These are phyloP conservation scores for Lordiphosa clarofinis DNA, from an alignment of 1,140 invertebrate species.

Conservation along the genomic window DNA sequence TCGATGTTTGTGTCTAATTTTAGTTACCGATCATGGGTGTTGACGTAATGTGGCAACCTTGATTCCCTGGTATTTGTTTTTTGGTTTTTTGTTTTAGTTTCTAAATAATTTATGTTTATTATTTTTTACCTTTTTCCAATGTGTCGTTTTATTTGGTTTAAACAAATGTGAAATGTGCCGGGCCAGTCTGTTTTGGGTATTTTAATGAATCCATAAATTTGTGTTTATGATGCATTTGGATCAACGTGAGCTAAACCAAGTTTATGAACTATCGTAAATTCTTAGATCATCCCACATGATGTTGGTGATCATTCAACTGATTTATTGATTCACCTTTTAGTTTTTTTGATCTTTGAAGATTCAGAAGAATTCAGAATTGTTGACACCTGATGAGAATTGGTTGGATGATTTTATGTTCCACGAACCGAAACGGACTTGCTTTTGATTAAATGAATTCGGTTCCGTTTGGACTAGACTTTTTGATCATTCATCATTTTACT, in stretches of 20 bases:
- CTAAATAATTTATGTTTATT: slow-evolving; percentile 74
- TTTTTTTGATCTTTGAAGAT: slow-evolving; percentile 28
- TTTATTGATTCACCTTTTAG: slow-evolving; percentile 21
- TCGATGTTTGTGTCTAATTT: slow-evolving; percentile 47
- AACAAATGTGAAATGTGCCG: slow-evolving; percentile 49
- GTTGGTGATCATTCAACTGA: slow-evolving; percentile 10
- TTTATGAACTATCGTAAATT: slow-evolving; percentile 46
- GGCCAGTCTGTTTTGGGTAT: slow-evolving; percentile 43
- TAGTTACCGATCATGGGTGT: slow-evolving; percentile 64
- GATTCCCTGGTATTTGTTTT: slow-evolving; percentile 44
- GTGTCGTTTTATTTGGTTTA: slow-evolving; percentile 66
- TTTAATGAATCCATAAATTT: slow-evolving; percentile 65
- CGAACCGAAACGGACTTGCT: no score
- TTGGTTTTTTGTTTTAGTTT: slow-evolving; percentile 34
- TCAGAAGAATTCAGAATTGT: background rate
- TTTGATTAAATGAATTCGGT: no score
- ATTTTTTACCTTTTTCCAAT: slow-evolving; percentile 75
- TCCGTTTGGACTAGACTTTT: no score
- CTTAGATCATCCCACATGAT: slow-evolving; percentile 32
- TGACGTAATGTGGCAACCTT: slow-evolving; percentile 77
- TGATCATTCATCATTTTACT: no score
- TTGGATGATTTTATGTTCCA: no score
- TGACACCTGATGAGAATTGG: background rate
- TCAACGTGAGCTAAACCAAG: slow-evolving; percentile 41
- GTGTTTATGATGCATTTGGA: slow-evolving; percentile 42